Evolutionary conservation across 2,113 vertebrate genomes (phyloP), one percentile per base, ranked within the genome.

Genomic region (Chrysochloris asiatica): DNA sequence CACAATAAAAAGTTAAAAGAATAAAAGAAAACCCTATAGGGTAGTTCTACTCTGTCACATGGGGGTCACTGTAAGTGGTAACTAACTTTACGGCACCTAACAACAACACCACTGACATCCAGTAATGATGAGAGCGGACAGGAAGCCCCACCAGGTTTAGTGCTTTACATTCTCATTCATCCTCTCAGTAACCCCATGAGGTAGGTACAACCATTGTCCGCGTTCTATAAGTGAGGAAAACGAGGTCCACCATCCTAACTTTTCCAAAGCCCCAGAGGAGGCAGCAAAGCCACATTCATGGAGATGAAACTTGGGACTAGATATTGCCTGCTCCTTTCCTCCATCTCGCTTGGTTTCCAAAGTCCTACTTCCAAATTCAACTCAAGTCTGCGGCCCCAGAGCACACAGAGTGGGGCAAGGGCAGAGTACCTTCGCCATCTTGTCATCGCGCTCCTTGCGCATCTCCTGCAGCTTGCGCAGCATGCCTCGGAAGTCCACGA

Each of bases 401-500:
- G 6, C 16, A 36, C 1, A 2, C 17, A 3, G 36, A 1, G 2
- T 0, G 14, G 61, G 43, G 22, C 33, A 26, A 13, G 50, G 33
- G 38, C 11, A 0, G 56, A 93, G 92, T 96, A 99, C 99, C 98
- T 97, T 90, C 0, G 73, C 90, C 78, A 98, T 97, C 80, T 97
- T 97, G 94, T 91, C 96, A 71, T 96, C 97, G 14, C 89, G 75
- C 47, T 98, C 96, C 89, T 93, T 97, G 90, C 90, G 98, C 89
- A 98, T 96, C 94, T 98, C 95, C 41, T 98, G 97, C 87, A 99
- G 97, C 93, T 95, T 98, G 79, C 96, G 98, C 92, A 98, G 97
- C 96, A 98, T 97, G 88, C 97, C 96, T 19, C 98, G 97, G 77
- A 98, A 97, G 95, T 99, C 98, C 19, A 88, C 95, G 43, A 99